Evolutionary conservation across 1,140 invertebrate genomes (phyloP).

Genomic region (Drosophila albomicans): DNA sequence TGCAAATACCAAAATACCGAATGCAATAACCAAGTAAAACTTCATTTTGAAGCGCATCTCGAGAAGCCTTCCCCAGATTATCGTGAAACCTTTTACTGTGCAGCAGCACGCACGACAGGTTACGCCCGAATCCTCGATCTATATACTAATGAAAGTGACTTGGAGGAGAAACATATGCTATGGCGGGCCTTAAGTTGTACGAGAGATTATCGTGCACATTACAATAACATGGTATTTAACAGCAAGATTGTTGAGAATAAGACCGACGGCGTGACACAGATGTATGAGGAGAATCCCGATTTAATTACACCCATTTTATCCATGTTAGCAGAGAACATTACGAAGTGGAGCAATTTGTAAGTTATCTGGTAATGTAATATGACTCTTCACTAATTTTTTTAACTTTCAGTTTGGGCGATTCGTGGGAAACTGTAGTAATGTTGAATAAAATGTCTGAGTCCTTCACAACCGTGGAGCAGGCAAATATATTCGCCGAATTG

Average conservation of each 20-base stretch:
- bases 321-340: not conserved
- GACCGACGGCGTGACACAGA: not conserved
- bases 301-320: not conserved
- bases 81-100: slow-evolving; percentile 1
- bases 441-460: not conserved
- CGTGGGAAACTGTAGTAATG: not conserved
- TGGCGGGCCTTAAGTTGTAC: not conserved
- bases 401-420: slow-evolving; percentile 2
- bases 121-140: not conserved
- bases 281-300: not conserved
- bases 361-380: not conserved
- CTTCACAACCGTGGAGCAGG: not conserved
- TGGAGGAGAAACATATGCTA: not conserved
- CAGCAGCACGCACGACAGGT: not conserved
- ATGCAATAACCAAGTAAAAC: slow-evolving; percentile 80
- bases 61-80: slow-evolving; percentile 52
- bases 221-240: not conserved
- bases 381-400: not conserved
- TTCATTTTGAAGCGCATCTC: slow-evolving; percentile 9
- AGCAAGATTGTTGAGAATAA: not conserved
- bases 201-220: not conserved
- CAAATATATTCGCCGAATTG: not conserved
- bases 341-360: not conserved
- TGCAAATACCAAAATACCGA: slow-evolving; percentile 85
- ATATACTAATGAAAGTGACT: not conserved